Base-by-base conservation (phyloP, 30 jellyfish, hydroid and myxozoan species). In the Pseudorhiza aurosa region DNA sequence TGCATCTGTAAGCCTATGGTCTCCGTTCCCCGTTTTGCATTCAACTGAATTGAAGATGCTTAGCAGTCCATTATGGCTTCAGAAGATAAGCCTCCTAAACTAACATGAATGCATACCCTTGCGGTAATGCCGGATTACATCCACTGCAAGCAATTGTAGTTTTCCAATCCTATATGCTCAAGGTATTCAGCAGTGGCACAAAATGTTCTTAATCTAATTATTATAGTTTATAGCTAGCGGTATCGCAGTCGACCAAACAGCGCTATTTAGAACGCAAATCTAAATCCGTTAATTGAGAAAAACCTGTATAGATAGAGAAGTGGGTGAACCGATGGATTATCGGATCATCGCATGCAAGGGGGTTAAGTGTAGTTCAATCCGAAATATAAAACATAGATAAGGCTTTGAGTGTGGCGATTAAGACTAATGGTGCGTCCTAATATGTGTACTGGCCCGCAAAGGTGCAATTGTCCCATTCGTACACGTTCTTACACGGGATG, bases 261-360 rank as follows among this genome's bases (percentile, higher is more conserved):
- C 58, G 83, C 53, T 70, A 45, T 70, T 31, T 26, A 28, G 31
- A 29, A 36, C 31, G 83, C 11, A 46, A 70, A 70, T 7, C 49
- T 21, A 70, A 70, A 70, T 70, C 83, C 68, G 18, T 70, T 70
- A 70, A 70, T 70, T 70, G 83, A 46, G 32, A 70, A 70, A 70
- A 47, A 50, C 83, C 83, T 53, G 83, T 36, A 42, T 70, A 33
- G 59, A 46, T 30, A 21, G 72, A 31, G 31, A 70, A 35, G 58
- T 15, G 82, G 49, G 55, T 50, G 56, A 47, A 47, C 56, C 37
- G 26, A 24, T 6, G 83, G 83, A 70, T 70, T 70, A 70, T 25
- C 49, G 50, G 58, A 28, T 70, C n/a, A n/a, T n/a, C n/a, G n/a
- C n/a, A n/a, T n/a, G n/a, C n/a, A n/a, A n/a, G n/a, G n/a, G n/a